A percentile compares a stretch with the other conserved stretches of the same genome.
phyloP scores from a whole-genome alignment of 2,888 invertebrate species.

The Sisyra terminalis region DNA sequence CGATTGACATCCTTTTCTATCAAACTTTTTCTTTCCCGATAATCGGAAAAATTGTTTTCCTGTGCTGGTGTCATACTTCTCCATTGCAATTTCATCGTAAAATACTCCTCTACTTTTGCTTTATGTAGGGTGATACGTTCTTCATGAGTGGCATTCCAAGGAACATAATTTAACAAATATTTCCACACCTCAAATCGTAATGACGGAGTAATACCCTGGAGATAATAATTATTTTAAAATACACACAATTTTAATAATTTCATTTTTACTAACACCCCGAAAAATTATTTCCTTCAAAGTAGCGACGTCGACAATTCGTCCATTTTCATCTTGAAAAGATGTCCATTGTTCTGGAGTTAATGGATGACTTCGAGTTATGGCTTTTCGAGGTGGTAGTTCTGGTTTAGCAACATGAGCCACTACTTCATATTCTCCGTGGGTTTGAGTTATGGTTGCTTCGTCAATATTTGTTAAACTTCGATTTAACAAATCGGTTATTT shows the following conservation, averaged over 20 bases:
- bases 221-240: slow-evolving; percentile 5
- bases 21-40: slow-evolving; percentile 78
- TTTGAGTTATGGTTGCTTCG: slow-evolving; percentile 31
- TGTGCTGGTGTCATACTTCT: slow-evolving; percentile 73
- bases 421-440: slow-evolving; percentile 56
- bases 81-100: slow-evolving; percentile 95
- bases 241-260: slow-evolving; percentile 5
- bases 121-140: slow-evolving; percentile 54
- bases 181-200: slow-evolving; percentile 85
- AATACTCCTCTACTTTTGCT: slow-evolving; percentile 71
- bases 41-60: slow-evolving; percentile 74
- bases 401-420: slow-evolving; percentile 50
- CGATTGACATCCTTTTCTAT: slow-evolving; percentile 96
- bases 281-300: slow-evolving; percentile 76
- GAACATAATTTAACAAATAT: slow-evolving; percentile 75
- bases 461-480: slow-evolving; percentile 30
- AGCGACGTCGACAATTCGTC: slow-evolving; percentile 61
- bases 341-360: slow-evolving; percentile 69
- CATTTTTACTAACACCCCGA: slow-evolving; percentile 52
- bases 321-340: slow-evolving; percentile 61
- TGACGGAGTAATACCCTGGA: slow-evolving; percentile 59
- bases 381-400: slow-evolving; percentile 49
- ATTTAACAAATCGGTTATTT: slow-evolving; percentile 43
- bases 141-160: slow-evolving; percentile 62
- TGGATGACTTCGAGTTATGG: slow-evolving; percentile 52